These are phyloP conservation scores for Ciconia boyciana DNA, from an alignment of 2,113 vertebrate species.

Conservation along the genomic window DNA sequence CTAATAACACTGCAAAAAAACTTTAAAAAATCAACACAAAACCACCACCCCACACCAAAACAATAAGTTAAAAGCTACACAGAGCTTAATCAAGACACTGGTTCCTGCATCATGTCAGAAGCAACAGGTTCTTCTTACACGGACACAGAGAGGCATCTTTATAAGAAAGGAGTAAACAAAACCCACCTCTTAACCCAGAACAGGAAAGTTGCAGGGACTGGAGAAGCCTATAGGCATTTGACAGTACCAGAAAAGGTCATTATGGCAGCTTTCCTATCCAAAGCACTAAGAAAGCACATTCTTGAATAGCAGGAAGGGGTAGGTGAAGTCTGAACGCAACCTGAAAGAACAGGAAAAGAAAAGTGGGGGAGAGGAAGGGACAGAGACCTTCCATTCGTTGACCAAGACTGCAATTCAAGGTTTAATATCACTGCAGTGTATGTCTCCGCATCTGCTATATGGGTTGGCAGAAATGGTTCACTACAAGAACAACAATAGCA, in stretches of 20 bases:
- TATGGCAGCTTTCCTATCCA: not conserved
- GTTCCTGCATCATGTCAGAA: not conserved
- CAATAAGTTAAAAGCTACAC: not conserved
- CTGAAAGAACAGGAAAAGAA: not conserved
- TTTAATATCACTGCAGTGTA: not conserved
- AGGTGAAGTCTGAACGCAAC: not conserved
- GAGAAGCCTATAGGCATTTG: not conserved
- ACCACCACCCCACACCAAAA: not conserved
- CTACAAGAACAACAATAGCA: not conserved
- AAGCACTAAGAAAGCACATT: not conserved
- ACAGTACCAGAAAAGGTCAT: not conserved
- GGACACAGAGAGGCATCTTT: not conserved
- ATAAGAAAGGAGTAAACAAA: not conserved
- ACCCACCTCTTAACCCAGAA: not conserved
- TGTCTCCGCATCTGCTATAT: accelerated
- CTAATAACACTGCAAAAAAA: not conserved
- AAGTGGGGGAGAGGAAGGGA: not conserved
- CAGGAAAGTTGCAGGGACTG: not conserved
- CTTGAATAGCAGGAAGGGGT: not conserved
- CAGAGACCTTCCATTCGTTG: not conserved
- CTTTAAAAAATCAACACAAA: not conserved
- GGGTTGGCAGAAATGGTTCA: not conserved
- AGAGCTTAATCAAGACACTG: not conserved
- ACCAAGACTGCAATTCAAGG: not conserved
- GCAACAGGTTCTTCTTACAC: not conserved